These are phyloP conservation scores for Anarrhichthys ocellatus DNA, from an alignment of 2,113 vertebrate genomes.

Conservation along the genomic window DNA sequence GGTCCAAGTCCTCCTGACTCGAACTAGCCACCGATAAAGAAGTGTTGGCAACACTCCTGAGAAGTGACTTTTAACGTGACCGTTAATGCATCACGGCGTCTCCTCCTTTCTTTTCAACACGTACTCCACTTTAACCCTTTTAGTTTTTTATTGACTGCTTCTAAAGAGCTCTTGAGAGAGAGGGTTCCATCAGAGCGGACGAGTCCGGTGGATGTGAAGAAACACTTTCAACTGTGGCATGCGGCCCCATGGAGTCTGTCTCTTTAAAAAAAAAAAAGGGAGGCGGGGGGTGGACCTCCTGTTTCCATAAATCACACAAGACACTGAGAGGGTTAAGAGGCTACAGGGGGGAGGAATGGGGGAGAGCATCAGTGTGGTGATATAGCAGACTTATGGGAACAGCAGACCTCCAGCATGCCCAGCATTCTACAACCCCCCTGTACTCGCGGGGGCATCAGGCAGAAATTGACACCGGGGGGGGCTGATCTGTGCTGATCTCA, in stretches of 20 bases:
- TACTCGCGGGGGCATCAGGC: conserved; percentile 38
- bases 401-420: conserved; percentile 51
- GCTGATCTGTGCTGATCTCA: background rate
- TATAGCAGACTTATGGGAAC: conserved; percentile 49
- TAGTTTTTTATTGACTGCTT: conserved; percentile 35
- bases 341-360: background rate
- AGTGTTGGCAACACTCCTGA: background rate
- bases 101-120: conserved; percentile 7
- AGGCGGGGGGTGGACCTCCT: conserved; percentile 38
- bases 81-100: conserved; percentile 11
- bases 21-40: background rate
- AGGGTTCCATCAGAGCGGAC: conserved; percentile 21
- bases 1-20: no score
- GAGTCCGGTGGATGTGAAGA: conserved; percentile 1
- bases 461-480: conserved; percentile 61
- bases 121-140: conserved; percentile 38
- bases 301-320: conserved; percentile 66
- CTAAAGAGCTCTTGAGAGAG: conserved; percentile 23
- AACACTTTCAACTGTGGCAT: background rate
- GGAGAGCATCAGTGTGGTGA: conserved; percentile 2
- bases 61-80: conserved; percentile 25
- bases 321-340: conserved; percentile 59
- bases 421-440: conserved; percentile 61
- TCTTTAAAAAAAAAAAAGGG: conserved; percentile 9
- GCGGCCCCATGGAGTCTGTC: background rate